phyloP scores from a whole-genome alignment of 2,888 invertebrate genomes.

The Gymnosoma rotundatum region DNA sequence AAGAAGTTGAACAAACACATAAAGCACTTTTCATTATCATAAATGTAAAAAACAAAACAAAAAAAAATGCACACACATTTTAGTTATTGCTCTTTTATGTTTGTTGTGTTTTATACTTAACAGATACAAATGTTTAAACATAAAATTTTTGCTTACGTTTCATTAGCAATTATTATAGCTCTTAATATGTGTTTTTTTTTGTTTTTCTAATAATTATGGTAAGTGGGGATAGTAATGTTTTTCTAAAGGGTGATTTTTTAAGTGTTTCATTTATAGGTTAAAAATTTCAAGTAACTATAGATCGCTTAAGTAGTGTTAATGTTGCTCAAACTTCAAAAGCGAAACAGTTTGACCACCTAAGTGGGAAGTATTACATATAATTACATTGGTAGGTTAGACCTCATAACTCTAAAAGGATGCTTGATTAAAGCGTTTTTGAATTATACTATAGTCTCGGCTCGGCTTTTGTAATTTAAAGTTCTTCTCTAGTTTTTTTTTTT shows the following conservation, averaged over 20 bases:
- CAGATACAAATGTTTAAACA: background rate
- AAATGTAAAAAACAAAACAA: background rate
- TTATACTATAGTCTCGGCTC: no score
- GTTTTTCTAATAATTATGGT: constrained; percentile 10
- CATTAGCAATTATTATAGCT: constrained; percentile 48
- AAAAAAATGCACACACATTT: background rate
- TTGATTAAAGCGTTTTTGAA: no score
- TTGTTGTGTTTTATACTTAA: background rate
- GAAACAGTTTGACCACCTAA: no score
- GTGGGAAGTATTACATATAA: no score
- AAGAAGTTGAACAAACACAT: constrained; percentile 1
- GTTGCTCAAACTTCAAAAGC: no score
- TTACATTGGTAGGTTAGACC: no score
- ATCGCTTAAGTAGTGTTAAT: no score
- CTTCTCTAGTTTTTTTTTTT: no score
- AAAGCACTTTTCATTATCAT: background rate
- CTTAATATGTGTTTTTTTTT: background rate
- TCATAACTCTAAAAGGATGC: no score
- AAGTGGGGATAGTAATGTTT: background rate
- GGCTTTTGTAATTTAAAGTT: no score
- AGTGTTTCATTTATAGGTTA: no score
- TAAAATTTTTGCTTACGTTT: constrained; percentile 44
- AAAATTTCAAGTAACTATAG: no score
- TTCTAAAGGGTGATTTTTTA: background rate
- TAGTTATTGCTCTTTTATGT: constrained; percentile 9